Evolutionary conservation across 2,888 invertebrate genomes (phyloP), one percentile per base, ranked within the genome.

Genomic region (Coelinius sp.): DNA sequence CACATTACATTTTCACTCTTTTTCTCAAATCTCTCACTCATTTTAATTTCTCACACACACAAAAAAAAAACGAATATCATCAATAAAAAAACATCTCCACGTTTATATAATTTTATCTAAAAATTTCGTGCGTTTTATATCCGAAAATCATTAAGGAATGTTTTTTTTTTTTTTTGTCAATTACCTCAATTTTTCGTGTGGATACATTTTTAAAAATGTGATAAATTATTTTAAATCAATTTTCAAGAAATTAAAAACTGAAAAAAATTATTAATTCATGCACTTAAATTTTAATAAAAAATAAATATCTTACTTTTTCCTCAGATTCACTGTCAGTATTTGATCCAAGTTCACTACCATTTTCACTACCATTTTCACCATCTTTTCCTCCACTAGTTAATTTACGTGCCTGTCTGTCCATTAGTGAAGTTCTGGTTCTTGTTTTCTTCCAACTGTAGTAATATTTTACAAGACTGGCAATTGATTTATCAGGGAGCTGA

Each of bases 401-500:
- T 85, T 93, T 93, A 75, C 92, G 90, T 1, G 93, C 94, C 84
- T 94, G 94, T 77, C 93, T 90, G 89, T 98, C 98, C 96, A 98
- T 98, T 41, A 97, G 90, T 82, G 97, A 97, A 69, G 95, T 96
- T 72, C 97, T 92, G 82, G 95, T 94, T 80, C 97, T 90, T 22
- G 97, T 96, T 88, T 98, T 98, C 88, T 99, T 99, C 98, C 98
- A 98, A 83, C 97, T 96, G 88, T 99, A 99, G 88, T 98, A 99
- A 88, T 98, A 98, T 88, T 97, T 97, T 1, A 99, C 98, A 82
- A 99, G 90, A 81, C 95, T 95, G 59, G 97, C 96, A 85, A 98
- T 97, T 62, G 97, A 95, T 90, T 99, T 99, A 87, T 98, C 98
- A 35, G 98, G 98, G 82, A 98, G 90, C 97, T 98, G 88, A 24